A percentile compares a stretch with the other conserved stretches of the same genome.
phyloP scores from a whole-genome alignment of 2,888 invertebrate genomes.

The Nymphalis polychloros region DNA sequence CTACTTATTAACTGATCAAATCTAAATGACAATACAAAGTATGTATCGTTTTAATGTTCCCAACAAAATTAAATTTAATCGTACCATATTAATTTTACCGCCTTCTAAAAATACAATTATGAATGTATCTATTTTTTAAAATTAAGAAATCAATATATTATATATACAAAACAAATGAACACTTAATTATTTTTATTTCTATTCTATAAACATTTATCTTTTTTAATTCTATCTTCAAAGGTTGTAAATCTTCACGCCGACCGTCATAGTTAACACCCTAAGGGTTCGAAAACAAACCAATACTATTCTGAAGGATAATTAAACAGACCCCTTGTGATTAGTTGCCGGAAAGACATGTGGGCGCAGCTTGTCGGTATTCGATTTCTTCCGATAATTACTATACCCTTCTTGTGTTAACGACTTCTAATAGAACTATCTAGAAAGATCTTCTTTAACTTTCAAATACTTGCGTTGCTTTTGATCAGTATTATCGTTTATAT shows the following conservation, averaged over 20 bases:
- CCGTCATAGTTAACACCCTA: slow-evolving; percentile 36
- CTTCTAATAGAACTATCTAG: slow-evolving; percentile 21
- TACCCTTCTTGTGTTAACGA: slow-evolving; percentile 28
- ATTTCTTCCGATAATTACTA: slow-evolving; percentile 48
- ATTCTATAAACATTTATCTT: slow-evolving; percentile 1
- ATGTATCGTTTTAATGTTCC: too few species aligned
- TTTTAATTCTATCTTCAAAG: neutral
- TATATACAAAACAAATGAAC: neutral
- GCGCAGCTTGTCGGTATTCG: slow-evolving; percentile 64
- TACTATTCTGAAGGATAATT: slow-evolving; percentile 54
- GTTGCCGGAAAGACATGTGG: slow-evolving; percentile 68
- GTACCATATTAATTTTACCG: too few species aligned
- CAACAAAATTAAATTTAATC: too few species aligned
- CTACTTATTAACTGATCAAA: too few species aligned
- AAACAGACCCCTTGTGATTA: slow-evolving; percentile 64
- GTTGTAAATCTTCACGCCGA: slow-evolving; percentile 36
- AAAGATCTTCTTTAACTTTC: neutral
- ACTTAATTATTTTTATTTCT: slow-evolving; percentile 6
- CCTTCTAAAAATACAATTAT: too few species aligned
- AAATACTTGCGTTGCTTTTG: too few species aligned
- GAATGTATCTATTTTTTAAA: too few species aligned
- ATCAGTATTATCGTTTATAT: too few species aligned
- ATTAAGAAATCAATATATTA: too few species aligned
- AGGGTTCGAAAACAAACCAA: slow-evolving; percentile 43
- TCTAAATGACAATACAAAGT: too few species aligned